Evolutionary conservation across 2,888 invertebrate genomes (phyloP).

Genomic region (Morpho achilles): DNA sequence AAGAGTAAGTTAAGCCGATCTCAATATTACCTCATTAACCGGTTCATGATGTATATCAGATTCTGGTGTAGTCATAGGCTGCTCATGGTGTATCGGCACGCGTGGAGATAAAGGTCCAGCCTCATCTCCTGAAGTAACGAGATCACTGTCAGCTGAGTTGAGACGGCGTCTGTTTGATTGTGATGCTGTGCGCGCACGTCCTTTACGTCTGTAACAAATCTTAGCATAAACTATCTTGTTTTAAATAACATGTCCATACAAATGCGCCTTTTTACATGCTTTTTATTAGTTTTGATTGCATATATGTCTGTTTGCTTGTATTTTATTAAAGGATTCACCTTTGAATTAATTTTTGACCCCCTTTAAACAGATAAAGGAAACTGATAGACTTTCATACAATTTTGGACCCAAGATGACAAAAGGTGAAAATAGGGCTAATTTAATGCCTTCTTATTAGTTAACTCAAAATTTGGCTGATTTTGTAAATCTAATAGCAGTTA

Average conservation of each 20-base stretch:
- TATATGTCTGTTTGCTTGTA: neutral
- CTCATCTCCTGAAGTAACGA: conserved; percentile 87
- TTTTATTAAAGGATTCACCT: no score
- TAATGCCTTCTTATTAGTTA: no score
- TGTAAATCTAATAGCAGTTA: no score
- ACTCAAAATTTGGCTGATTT: no score
- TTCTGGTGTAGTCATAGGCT: conserved; percentile 7
- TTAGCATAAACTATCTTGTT: neutral
- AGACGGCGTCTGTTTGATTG: conserved; percentile 82
- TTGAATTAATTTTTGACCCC: no score
- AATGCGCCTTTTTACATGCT: neutral
- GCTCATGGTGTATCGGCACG: conserved; percentile 12
- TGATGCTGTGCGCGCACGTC: conserved; percentile 82
- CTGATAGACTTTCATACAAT: no score
- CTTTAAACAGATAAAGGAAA: no score
- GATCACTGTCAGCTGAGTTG: conserved; percentile 88
- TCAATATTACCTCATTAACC: conserved; percentile 37
- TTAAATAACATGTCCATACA: no score
- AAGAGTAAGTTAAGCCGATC: no score
- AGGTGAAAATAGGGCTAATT: no score
- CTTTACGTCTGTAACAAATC: conserved; percentile 75
- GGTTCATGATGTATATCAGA: conserved; percentile 25
- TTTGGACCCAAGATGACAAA: no score
- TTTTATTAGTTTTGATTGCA: no score
- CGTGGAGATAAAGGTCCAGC: conserved; percentile 72